A percentile compares a stretch with the other conserved stretches of the same genome.
These are phyloP conservation scores for Mycetomoellerius zeteki DNA, from an alignment of 1,140 invertebrate genomes.

Conservation along the genomic window DNA sequence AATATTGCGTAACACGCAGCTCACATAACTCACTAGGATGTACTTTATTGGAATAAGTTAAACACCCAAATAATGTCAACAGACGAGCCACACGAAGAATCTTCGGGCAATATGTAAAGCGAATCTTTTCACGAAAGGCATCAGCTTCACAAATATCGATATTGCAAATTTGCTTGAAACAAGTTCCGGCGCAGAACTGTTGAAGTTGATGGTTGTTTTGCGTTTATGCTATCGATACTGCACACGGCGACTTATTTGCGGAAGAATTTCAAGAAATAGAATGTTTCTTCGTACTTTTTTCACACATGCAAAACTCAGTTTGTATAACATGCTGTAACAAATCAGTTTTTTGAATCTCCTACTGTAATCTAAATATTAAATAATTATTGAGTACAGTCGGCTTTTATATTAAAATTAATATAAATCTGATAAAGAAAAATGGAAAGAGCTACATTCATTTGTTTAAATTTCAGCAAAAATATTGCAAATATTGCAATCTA, in stretches of 20 bases:
- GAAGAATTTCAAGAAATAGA: neutral
- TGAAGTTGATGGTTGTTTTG: neutral
- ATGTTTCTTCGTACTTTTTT: neutral
- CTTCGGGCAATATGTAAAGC: neutral
- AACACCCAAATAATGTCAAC: neutral
- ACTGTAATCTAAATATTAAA: neutral
- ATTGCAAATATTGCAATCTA: neutral
- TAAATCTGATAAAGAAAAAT: too few species aligned
- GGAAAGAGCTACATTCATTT: neutral
- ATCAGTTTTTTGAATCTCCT: neutral
- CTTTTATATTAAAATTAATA: constrained; percentile 1
- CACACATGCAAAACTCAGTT: neutral
- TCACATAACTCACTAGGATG: neutral
- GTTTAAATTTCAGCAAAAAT: neutral
- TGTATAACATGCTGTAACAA: neutral
- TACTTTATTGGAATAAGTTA: neutral
- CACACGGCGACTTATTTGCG: neutral
- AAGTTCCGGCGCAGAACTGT: neutral
- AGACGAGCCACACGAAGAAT: constrained; percentile 10
- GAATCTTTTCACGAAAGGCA: neutral
- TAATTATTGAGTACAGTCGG: neutral
- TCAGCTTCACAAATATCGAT: constrained; percentile 13
- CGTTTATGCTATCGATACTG: neutral
- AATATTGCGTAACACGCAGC: constrained; percentile 9
- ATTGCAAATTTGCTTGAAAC: constrained; percentile 22